Evolutionary conservation across 2,888 invertebrate species (phyloP).

Genomic region (Calliphora vomitoria): DNA sequence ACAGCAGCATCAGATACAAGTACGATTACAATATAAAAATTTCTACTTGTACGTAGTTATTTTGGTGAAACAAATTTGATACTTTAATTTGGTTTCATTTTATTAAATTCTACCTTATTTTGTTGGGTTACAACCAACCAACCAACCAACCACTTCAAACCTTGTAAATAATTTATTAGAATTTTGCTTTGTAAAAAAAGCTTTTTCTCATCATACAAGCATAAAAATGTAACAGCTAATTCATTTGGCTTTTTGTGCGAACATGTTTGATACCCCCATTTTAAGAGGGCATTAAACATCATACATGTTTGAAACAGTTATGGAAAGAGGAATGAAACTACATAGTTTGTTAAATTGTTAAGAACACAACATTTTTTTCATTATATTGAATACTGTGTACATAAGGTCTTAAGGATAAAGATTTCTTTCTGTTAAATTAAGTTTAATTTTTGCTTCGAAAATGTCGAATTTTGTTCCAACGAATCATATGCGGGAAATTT

Average conservation of each 20-base stretch:
- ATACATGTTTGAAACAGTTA: constrained; percentile 37
- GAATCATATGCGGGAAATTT: no score
- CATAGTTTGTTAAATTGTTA: not conserved
- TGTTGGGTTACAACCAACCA: not conserved
- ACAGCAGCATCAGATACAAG: not conserved
- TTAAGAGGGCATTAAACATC: not conserved
- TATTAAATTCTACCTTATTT: not conserved
- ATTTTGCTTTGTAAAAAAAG: not conserved
- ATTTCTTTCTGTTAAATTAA: no score
- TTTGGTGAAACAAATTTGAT: not conserved
- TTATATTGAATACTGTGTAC: not conserved
- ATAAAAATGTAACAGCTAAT: constrained; percentile 3
- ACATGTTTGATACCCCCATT: constrained; percentile 32
- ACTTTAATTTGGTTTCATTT: not conserved
- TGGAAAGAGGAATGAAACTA: not conserved
- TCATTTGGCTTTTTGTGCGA: not conserved
- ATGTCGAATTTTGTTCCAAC: no score
- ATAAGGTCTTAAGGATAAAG: no score
- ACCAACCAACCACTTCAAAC: constrained; percentile 7
- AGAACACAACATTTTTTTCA: no score
- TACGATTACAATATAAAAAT: constrained; percentile 2
- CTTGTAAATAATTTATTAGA: not conserved
- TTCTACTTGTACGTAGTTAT: constrained; percentile 37
- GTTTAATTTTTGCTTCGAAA: no score
- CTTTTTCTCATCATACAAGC: not conserved